phyloP scores from a whole-genome alignment of 2,888 invertebrate species.

The Oasisia sp. region DNA sequence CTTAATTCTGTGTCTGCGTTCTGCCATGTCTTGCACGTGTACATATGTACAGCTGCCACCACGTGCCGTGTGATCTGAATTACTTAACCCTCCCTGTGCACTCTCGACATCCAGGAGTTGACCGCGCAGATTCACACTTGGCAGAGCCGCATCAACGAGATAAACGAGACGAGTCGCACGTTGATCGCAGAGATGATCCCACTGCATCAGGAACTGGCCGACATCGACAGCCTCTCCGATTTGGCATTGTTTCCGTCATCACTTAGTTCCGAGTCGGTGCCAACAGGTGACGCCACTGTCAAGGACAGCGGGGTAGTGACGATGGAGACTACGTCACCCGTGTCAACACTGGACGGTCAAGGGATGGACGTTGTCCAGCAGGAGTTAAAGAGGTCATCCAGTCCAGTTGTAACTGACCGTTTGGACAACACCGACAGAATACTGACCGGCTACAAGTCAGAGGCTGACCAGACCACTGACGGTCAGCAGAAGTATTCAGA shows the following conservation, averaged over 20 bases:
- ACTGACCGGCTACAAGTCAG: background rate
- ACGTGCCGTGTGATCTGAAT: background rate
- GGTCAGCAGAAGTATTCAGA: background rate
- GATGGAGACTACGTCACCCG: background rate
- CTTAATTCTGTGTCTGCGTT: background rate
- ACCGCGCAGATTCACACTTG: conserved; percentile 53
- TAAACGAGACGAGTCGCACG: conserved; percentile 52
- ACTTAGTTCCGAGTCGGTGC: background rate
- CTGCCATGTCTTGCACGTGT: background rate
- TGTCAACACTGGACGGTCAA: background rate
- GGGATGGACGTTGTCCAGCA: background rate
- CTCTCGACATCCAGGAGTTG: conserved; percentile 51
- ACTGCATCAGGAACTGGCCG: background rate
- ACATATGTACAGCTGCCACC: background rate
- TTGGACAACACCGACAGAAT: background rate
- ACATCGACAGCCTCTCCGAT: background rate
- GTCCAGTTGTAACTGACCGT: conserved; percentile 1
- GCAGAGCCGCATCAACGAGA: conserved; percentile 51
- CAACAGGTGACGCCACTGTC: background rate
- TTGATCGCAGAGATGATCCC: conserved; percentile 33
- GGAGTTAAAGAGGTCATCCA: background rate
- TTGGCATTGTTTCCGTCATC: background rate
- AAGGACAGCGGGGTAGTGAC: conserved; percentile 1
- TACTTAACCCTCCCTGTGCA: conserved; percentile 19
- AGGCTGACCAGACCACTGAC: background rate